Conservation (phyloP, 2,113 vertebrate genomes). For the Strix uralensis region DNA sequence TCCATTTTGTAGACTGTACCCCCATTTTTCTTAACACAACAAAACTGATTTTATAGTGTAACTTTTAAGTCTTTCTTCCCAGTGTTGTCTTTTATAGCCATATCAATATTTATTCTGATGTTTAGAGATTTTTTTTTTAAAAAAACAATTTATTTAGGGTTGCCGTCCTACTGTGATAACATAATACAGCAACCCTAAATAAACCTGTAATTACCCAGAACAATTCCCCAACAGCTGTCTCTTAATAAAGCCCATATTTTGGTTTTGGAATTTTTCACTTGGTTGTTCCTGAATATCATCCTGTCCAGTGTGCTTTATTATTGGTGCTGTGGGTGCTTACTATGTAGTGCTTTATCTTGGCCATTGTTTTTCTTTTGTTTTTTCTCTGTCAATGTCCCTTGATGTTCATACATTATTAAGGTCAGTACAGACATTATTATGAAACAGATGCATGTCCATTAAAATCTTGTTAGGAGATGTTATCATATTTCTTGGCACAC, state of each 20-base stretch:
- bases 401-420: neutral
- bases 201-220: neutral
- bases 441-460: neutral
- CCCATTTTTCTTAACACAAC: neutral
- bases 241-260: neutral
- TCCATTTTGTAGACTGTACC: neutral
- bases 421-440: neutral
- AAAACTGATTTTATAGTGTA: neutral
- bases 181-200: neutral
- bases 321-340: neutral
- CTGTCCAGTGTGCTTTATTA: neutral
- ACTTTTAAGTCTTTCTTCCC: neutral
- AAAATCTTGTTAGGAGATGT: conserved; percentile 24
- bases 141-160: neutral
- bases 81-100: neutral
- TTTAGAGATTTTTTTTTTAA: neutral
- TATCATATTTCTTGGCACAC: neutral
- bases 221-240: neutral
- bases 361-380: neutral
- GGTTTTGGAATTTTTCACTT: neutral
- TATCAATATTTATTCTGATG: neutral
- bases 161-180: neutral
- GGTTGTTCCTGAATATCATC: neutral
- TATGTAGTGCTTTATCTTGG: neutral
- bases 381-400: neutral